Evolutionary conservation across 1,140 invertebrate species (phyloP), one percentile per base, ranked within the genome.

Genomic region (Aphelenchoides avenae): DNA sequence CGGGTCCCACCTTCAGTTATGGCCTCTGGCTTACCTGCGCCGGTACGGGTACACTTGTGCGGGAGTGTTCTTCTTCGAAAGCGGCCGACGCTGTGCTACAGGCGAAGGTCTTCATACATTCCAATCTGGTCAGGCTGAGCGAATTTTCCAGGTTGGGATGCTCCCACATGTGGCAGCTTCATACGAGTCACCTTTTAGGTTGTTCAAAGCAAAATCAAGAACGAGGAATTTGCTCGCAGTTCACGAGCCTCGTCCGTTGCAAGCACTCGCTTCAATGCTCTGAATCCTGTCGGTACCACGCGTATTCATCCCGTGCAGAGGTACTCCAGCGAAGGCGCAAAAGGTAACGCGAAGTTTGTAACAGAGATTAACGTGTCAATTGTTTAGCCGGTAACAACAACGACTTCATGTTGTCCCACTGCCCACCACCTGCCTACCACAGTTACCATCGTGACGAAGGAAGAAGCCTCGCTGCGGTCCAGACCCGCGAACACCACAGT

Each of bases 51-150:
- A 89, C 76, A 89, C 73, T 5, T 79, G 94, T 77, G 84, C 84
- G 2, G 88, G 91, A 76, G 71, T 85, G 50, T 97, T 97, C 77
- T 94, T 89, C 58, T 96, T 97, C 79, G 48, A 51, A 50, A 76
- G 89, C 70, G 93, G 92, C 0, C 83, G 91, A 62, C 82, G 91
- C 42, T 95, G 91, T 78, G 85, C 87, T 33, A 94, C 90, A 0
- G 93, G 90, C 57, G 82, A 86, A 65, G 92, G 92, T 7, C 90
- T 96, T 64, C 96, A 91, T 81, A 90, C 89, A 6, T 97, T 96
- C 77, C 86, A 87, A 70, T 94, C 91, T 78, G 82, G 84, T 42
- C 83, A 87, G 77, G 91, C 93, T 26, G 88, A 91, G 70, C 80
- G 86, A 53, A 81, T 97, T n/a, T 96, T 96, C 47, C 69, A 75